phyloP scores from a whole-genome alignment of 2,888 invertebrate species.

The Agrochola litura region DNA sequence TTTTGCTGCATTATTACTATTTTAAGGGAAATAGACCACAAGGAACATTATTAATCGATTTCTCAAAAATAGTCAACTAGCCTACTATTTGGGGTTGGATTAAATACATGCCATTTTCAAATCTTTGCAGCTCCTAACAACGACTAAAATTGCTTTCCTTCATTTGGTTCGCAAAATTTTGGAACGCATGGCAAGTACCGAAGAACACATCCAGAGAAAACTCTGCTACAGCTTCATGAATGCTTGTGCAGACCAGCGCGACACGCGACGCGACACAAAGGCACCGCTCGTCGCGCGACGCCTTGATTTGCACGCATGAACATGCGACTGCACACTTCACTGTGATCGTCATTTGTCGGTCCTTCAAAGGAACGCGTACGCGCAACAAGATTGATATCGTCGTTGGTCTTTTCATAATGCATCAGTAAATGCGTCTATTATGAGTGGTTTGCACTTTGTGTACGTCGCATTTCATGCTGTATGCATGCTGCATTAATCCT shows the following conservation, averaged over 20 bases:
- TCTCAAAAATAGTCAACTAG: too few species aligned
- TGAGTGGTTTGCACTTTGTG: not conserved
- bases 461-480: not conserved
- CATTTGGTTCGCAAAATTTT: not conserved
- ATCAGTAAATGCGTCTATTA: not conserved
- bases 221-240: not conserved
- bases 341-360: conserved; percentile 1
- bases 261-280: too few species aligned
- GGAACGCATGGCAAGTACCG: not conserved
- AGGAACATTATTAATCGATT: too few species aligned
- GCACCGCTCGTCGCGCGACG: too few species aligned
- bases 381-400: not conserved
- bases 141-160: not conserved
- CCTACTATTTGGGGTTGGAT: too few species aligned
- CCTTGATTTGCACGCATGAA: not conserved
- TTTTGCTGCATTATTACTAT: too few species aligned
- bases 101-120: too few species aligned
- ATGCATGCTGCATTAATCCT: too few species aligned
- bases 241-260: too few species aligned
- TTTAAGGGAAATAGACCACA: too few species aligned
- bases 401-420: conserved; percentile 6
- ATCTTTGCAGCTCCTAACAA: not conserved
- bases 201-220: not conserved
- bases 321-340: not conserved
- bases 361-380: conserved; percentile 2